phyloP scores from a whole-genome alignment of 1,140 invertebrate species.

The Streblospio benedicti region DNA sequence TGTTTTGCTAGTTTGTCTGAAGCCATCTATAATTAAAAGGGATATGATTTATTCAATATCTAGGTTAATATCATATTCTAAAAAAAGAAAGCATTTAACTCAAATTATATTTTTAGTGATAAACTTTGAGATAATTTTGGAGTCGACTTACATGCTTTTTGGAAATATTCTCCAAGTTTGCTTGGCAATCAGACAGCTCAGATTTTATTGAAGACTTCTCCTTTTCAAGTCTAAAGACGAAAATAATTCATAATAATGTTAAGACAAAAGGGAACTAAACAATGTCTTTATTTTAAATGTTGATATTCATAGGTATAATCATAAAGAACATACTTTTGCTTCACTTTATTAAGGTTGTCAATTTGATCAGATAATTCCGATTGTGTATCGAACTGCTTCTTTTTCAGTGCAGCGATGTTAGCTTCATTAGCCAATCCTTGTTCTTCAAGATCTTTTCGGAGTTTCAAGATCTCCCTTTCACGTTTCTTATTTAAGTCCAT shows the following conservation, averaged over 20 bases:
- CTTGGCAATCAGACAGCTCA: conserved; percentile 87
- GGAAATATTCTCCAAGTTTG: conserved; percentile 67
- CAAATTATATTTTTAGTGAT: no score
- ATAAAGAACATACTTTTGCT: conserved; percentile 76
- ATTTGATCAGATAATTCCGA: conserved; percentile 90
- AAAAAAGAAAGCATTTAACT: no score
- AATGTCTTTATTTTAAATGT: not conserved
- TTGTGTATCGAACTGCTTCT: conserved; percentile 98
- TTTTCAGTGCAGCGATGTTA: conserved; percentile 85
- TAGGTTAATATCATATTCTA: no score
- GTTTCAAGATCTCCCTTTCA: conserved; percentile 93
- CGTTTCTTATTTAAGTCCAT: conserved; percentile 97
- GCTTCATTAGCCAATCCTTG: conserved; percentile 96
- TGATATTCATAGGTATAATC: not conserved
- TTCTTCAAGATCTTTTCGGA: conserved; percentile 95
- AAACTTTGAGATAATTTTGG: not conserved
- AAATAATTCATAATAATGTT: conserved; percentile 10
- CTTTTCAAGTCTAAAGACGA: conserved; percentile 80
- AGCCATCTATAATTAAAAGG: conserved; percentile 46
- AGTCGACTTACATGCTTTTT: conserved; percentile 84
- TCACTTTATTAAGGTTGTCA: conserved; percentile 97
- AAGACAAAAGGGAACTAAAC: not conserved
- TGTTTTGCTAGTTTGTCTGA: conserved; percentile 95
- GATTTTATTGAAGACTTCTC: conserved; percentile 84
- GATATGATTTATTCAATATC: no score